Base-by-base conservation (phyloP, 2,113 vertebrate genomes). In the Pica pica region DNA sequence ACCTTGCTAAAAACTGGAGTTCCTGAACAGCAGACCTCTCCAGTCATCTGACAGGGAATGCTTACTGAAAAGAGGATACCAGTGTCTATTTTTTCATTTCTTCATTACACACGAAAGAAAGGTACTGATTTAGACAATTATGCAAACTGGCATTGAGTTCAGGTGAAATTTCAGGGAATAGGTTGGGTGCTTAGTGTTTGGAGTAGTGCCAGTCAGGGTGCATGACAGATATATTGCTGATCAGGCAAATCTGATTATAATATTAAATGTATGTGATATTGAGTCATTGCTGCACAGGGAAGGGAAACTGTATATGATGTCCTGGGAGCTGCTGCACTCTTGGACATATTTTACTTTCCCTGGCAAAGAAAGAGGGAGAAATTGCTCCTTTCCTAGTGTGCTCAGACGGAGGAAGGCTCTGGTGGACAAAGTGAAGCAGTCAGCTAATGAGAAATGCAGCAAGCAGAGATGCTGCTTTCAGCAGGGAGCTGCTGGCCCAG, bases 311-410 rank as follows among this genome's bases (percentile, higher is more conserved):
- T 20, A 3, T 44, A 3, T 69, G 28, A 17, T 65, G 11, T 74
- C 28, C 41, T 65, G 74, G 42, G 24, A 46, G 56, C 60, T 84
- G 37, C 26, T 67, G n/a, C 1, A 3, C 9, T 47, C n/a, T 47
- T 59, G 35, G 22, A 10, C 4, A 0, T 44, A 9, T 42, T 91
- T 65, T 31, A 23, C 9, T 70, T 78, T 44, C 31, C 2, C 4
- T 55, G 35, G 13, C 24, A 46, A 82, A 35, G 6, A 28, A 64
- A 16, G 35, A 55, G 21, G 41, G 4, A 31, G 7, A 68, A 94
- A 33, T 9, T 46, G 1, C 2, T 64, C 18, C 49, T 89, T 80
- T 64, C 11, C 14, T 50, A 12, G 6, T 10, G 13, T 0, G 1
- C 33, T 85, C 19, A 55, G 47, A 0, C 42, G 63, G 35, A 11